Percentiles rank a stretch among this genome's conserved stretches.
phyloP scores from a whole-genome alignment of 1,140 invertebrate species.

The Eriosoma lanigerum region DNA sequence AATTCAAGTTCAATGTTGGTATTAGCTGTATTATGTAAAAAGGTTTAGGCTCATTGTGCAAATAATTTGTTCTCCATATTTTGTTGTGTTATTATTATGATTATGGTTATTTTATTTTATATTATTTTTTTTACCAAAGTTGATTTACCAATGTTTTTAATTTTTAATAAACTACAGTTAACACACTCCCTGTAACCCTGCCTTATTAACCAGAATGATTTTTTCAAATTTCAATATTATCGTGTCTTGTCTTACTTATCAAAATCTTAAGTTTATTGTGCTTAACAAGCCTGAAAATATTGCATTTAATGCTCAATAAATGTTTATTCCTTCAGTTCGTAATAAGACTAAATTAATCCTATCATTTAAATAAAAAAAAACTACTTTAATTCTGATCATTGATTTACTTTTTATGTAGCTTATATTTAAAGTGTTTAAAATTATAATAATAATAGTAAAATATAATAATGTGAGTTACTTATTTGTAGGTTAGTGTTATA shows the following conservation, averaged over 20 bases:
- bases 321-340: constrained; percentile 42
- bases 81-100: constrained; percentile 34
- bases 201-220: constrained; percentile 24
- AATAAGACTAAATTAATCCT: constrained; percentile 31
- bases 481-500: constrained; percentile 43
- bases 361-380: constrained; percentile 48
- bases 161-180: constrained; percentile 38
- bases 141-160: constrained; percentile 41
- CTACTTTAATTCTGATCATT: constrained; percentile 51
- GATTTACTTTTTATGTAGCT: constrained; percentile 48
- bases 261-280: constrained; percentile 44
- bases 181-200: constrained; percentile 16
- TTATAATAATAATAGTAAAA: too few species aligned
- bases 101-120: constrained; percentile 18
- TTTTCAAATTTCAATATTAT: constrained; percentile 31
- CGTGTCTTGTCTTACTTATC: constrained; percentile 22
- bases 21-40: constrained; percentile 41
- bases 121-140: constrained; percentile 39
- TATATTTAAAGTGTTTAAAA: constrained; percentile 32
- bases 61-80: constrained; percentile 29
- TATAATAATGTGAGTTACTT: constrained; percentile 39
- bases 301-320: constrained; percentile 51
- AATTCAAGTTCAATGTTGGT: constrained; percentile 33
- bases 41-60: constrained; percentile 41
- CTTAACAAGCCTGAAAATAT: constrained; percentile 34